Evolutionary conservation across 2,888 invertebrate genomes (phyloP).

Genomic region (Spicauda simplicius): DNA sequence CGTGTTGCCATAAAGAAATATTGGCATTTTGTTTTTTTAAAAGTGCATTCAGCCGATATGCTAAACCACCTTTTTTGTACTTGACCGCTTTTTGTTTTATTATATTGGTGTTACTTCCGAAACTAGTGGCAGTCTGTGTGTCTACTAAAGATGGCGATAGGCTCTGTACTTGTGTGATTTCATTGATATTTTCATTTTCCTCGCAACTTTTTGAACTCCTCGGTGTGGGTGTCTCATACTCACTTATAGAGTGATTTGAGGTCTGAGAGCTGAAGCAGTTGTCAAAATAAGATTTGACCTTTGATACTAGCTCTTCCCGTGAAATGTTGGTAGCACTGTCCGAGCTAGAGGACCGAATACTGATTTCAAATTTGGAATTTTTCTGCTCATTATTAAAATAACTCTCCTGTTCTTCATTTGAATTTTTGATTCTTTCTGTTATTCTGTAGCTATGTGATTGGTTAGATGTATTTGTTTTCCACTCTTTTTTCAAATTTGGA

Average conservation of each 20-base stretch:
- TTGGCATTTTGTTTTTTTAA: constrained; percentile 76
- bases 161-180: constrained; percentile 49
- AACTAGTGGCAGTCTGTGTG: constrained; percentile 17
- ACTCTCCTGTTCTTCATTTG: neutral
- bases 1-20: constrained; percentile 82
- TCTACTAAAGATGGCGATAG: constrained; percentile 31
- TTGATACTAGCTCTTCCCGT: constrained; percentile 51
- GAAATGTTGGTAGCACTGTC: constrained; percentile 6
- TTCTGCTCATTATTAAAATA: neutral
- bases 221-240: constrained; percentile 61
- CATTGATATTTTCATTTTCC: constrained; percentile 61
- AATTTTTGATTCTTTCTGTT: neutral
- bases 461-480: too few relatives aligned
- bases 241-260: constrained; percentile 67
- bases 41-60: constrained; percentile 67
- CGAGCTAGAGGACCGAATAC: constrained; percentile 21
- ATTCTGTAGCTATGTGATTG: too few relatives aligned
- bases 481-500: neutral
- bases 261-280: constrained; percentile 65
- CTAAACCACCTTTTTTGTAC: constrained; percentile 78
- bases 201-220: constrained; percentile 59
- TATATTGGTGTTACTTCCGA: constrained; percentile 39
- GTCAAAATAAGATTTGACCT: constrained; percentile 65
- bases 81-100: constrained; percentile 57
- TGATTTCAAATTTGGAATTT: constrained; percentile 5